A percentile compares a stretch with the other conserved stretches of the same genome.
Conservation (phyloP, 1,140 invertebrate species). For the Drosophila yakuba region DNA sequence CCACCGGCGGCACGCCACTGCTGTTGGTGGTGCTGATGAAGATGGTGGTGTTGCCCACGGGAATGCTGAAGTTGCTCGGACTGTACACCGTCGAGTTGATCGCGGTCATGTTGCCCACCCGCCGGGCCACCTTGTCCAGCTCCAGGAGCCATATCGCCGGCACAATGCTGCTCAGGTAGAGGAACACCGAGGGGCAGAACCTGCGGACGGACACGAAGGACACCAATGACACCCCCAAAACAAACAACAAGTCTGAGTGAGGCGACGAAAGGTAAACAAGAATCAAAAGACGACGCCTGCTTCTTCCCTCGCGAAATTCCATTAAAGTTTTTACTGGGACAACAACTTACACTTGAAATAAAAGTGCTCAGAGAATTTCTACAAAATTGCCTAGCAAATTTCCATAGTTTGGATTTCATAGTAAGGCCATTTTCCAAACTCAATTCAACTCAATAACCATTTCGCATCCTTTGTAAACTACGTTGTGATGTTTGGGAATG, state of each 20-base stretch:
- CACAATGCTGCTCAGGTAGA: constrained; percentile 92
- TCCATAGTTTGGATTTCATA: too few relatives aligned
- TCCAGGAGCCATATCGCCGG: constrained; percentile 94
- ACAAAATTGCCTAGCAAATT: too few relatives aligned
- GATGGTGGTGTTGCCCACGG: constrained; percentile 77
- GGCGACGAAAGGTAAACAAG: constrained; percentile 78
- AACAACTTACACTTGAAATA: constrained; percentile 5
- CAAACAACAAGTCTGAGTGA: constrained; percentile 72
- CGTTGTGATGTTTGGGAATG: too few relatives aligned
- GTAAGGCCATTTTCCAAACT: too few relatives aligned
- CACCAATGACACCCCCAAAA: constrained; percentile 19
- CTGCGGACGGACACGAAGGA: constrained; percentile 83
- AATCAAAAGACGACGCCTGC: constrained; percentile 43
- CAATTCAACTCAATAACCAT: not conserved
- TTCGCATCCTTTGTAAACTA: too few relatives aligned
- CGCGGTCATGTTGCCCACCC: constrained; percentile 59
- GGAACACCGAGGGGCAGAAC: constrained; percentile 95
- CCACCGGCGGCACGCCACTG: constrained; percentile 84
- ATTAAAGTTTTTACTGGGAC: constrained; percentile 76
- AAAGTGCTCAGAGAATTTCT: not conserved
- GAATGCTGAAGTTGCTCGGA: constrained; percentile 24
- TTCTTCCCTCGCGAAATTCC: constrained; percentile 59
- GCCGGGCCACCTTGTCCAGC: constrained; percentile 91
- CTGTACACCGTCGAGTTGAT: constrained; percentile 26
- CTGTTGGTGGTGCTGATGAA: constrained; percentile 68